Evolutionary conservation across 2,113 vertebrate genomes (phyloP).

Genomic region (Ceyx melanurus): DNA sequence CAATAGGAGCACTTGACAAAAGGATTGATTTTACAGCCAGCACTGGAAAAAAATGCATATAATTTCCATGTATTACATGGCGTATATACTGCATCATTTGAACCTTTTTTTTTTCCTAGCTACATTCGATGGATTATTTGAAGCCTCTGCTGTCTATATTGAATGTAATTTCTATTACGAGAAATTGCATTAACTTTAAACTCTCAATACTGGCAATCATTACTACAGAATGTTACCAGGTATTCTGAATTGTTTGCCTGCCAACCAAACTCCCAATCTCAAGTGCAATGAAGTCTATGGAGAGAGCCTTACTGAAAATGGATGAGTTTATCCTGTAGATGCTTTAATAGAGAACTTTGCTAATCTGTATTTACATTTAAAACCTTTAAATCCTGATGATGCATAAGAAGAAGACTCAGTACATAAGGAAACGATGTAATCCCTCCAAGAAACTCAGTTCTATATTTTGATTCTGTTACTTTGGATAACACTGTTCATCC

Average conservation of each 20-base stretch:
- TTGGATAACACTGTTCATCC: not conserved
- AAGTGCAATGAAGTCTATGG: not conserved
- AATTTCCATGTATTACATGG: slow-evolving; percentile 65
- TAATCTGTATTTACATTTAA: not conserved
- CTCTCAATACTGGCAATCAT: not conserved
- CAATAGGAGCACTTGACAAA: slow-evolving; percentile 61
- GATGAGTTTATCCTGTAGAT: not conserved
- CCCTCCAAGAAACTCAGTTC: not conserved
- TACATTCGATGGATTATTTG: slow-evolving; percentile 12
- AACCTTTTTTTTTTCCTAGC: not conserved
- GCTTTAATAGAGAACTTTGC: not conserved
- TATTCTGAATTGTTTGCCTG: not conserved
- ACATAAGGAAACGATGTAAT: not conserved
- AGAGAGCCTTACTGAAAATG: not conserved
- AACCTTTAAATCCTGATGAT: not conserved
- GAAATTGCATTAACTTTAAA: slow-evolving; percentile 8
- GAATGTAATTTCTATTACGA: not conserved
- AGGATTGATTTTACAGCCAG: slow-evolving; percentile 58
- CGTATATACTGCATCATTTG: slow-evolving; percentile 27
- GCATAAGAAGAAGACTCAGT: not conserved
- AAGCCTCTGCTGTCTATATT: not conserved
- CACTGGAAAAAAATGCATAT: slow-evolving; percentile 59
- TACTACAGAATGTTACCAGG: not conserved
- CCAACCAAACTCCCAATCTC: not conserved
- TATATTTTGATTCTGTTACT: not conserved